These are phyloP conservation scores for Onychomys arenicola DNA, from an alignment of 2,797 vertebrate species.

Conservation along the genomic window DNA sequence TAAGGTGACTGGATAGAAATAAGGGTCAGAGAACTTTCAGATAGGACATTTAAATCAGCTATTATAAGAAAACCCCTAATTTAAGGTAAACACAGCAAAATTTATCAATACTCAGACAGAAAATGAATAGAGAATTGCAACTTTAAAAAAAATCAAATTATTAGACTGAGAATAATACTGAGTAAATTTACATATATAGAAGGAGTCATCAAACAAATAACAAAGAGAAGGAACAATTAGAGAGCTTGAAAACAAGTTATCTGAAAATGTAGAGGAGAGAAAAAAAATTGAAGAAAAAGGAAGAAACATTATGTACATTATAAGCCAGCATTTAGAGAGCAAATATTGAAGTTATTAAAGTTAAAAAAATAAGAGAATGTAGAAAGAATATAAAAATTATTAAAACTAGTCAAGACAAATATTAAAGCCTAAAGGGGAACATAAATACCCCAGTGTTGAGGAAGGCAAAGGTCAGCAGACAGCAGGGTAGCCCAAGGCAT, in stretches of 20 bases:
- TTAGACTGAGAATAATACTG: not conserved
- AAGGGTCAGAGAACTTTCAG: not conserved
- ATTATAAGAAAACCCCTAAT: not conserved
- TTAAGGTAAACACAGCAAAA: not conserved
- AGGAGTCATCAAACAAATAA: not conserved
- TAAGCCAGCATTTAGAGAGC: not conserved
- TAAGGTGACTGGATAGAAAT: not conserved
- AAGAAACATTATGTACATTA: too few species aligned
- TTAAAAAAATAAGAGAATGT: not conserved
- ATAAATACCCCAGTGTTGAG: not conserved
- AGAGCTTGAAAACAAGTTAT: not conserved
- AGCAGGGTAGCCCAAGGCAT: not conserved
- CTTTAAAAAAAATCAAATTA: not conserved
- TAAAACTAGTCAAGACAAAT: not conserved
- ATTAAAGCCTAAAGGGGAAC: not conserved
- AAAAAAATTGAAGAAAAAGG: not conserved
- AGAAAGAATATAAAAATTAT: too few species aligned
- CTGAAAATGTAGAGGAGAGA: not conserved
- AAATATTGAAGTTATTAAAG: not conserved
- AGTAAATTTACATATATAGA: not conserved
- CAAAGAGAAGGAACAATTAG: not conserved
- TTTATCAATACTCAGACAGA: too few species aligned
- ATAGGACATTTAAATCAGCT: not conserved
- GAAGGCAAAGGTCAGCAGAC: not conserved
- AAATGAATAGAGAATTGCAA: not conserved